Evolutionary conservation across 1,140 invertebrate genomes (phyloP).

Genomic region (Mamestra configurata): DNA sequence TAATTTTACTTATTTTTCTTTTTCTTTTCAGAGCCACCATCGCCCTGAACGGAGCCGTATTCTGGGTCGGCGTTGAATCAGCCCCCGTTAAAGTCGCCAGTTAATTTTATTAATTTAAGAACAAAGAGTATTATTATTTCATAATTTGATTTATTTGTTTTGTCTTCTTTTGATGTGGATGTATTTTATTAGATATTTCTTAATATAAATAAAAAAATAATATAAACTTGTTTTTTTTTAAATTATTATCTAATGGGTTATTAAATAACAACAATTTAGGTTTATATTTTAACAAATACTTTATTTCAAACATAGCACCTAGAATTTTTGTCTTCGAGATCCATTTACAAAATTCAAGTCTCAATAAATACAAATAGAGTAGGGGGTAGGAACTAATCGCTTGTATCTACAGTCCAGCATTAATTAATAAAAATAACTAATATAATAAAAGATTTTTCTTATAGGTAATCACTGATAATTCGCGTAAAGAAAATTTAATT

Average conservation of each 20-base stretch:
- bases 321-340: conserved; percentile 80
- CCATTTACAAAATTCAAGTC: conserved; percentile 71
- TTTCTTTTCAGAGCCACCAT: conserved; percentile 83
- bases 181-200: conserved; percentile 16
- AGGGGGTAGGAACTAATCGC: conserved; percentile 61
- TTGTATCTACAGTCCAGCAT: conserved; percentile 52
- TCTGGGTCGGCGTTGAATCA: conserved; percentile 85
- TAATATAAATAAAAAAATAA: conserved; percentile 15
- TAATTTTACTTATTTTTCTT: conserved; percentile 33
- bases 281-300: conserved; percentile 58
- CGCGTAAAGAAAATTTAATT: conserved; percentile 22
- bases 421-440: background rate
- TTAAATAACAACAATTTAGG: conserved; percentile 5
- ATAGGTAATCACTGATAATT: conserved; percentile 36
- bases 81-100: conserved; percentile 75
- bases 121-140: conserved; percentile 38
- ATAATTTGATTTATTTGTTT: conserved; percentile 32
- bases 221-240: background rate
- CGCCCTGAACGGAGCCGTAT: conserved; percentile 80
- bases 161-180: conserved; percentile 6
- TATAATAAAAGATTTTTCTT: background rate
- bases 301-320: conserved; percentile 82
- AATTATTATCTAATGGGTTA: background rate
- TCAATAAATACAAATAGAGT: conserved; percentile 55
- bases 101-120: conserved; percentile 58